Evolutionary conservation across 2,797 vertebrate genomes (phyloP), one percentile per base, ranked within the genome.

Genomic region (Tangara arthus): DNA sequence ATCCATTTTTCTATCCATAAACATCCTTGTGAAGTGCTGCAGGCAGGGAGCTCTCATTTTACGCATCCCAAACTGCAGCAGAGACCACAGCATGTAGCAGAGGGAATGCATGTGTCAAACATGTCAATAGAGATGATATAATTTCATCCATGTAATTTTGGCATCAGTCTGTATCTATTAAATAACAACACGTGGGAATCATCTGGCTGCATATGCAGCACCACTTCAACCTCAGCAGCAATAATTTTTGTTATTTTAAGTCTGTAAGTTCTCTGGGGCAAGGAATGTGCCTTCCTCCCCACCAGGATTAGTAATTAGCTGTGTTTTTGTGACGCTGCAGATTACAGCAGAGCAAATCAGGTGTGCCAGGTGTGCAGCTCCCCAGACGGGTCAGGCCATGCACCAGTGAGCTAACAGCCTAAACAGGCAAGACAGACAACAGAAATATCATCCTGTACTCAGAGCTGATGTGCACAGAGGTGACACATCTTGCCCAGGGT

Each of bases 401-500:
- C 91, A 72, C 89, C 73, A 35, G 52, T 17, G 92, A 94, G 72
- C 77, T 44, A 55, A 89, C 81, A 87, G 81, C 83, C 87, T 90
- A n/a, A 94, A 56, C 20, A 34, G 88, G 93, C 77, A 7, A 93
- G 95, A 94, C 93, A 89, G 64, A 82, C 80, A 96, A 73, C 95
- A 96, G 95, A 94, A 85, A 86, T 91, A 94, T 93, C 93, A 95
- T 93, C 88, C 70, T 4, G 0, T 8, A 22, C 57, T 21, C 32
- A 2, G 42, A 61, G 30, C 60, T 93, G 80, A 94, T 30, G 50
- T 77, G 80, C 77, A 69, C 76, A 56, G 89, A 89, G 93, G 87
- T 86, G 86, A 94, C 85, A 87, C 75, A 26, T 87, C 93, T 94
- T 64, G 75, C 91, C 71, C 56, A 89, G 90, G 93, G 95, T 96